These are phyloP conservation scores for Zelostemma sp. DNA, from an alignment of 1,140 invertebrate genomes.

Conservation along the genomic window DNA sequence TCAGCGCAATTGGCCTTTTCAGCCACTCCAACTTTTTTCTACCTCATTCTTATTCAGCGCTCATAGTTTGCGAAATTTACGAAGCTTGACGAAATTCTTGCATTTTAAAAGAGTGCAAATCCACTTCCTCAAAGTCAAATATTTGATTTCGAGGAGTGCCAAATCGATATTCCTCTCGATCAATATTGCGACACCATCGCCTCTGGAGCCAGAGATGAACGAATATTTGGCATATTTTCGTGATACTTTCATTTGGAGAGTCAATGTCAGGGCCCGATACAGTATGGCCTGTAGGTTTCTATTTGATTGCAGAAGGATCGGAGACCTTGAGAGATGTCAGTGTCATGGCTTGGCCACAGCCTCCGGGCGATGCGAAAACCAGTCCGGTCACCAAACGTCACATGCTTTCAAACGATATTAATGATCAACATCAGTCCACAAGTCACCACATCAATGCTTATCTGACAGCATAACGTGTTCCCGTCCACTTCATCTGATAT, in stretches of 20 bases:
- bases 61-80: no score
- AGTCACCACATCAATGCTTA: slow-evolving; percentile 18
- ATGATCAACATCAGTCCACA: slow-evolving; percentile 27
- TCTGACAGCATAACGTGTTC: slow-evolving; percentile 15
- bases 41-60: neutral
- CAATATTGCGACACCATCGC: no score
- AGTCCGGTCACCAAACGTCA: slow-evolving; percentile 46
- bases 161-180: no score
- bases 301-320: slow-evolving; percentile 38
- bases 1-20: slow-evolving; percentile 23
- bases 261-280: slow-evolving; percentile 61
- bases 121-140: no score
- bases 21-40: slow-evolving; percentile 19
- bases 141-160: no score
- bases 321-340: slow-evolving; percentile 62
- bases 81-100: neutral
- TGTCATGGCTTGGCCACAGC: slow-evolving; percentile 56
- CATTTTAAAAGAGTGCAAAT: neutral
- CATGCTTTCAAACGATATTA: slow-evolving; percentile 58
- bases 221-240: slow-evolving; percentile 50
- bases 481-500: slow-evolving; percentile 17
- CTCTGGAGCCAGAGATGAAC: no score
- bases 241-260: slow-evolving; percentile 59
- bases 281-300: slow-evolving; percentile 31
- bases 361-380: slow-evolving; percentile 56